Evolutionary conservation across 2,113 vertebrate species (phyloP), one percentile per base, ranked within the genome.

Genomic region (Genyomyrus donnyi): DNA sequence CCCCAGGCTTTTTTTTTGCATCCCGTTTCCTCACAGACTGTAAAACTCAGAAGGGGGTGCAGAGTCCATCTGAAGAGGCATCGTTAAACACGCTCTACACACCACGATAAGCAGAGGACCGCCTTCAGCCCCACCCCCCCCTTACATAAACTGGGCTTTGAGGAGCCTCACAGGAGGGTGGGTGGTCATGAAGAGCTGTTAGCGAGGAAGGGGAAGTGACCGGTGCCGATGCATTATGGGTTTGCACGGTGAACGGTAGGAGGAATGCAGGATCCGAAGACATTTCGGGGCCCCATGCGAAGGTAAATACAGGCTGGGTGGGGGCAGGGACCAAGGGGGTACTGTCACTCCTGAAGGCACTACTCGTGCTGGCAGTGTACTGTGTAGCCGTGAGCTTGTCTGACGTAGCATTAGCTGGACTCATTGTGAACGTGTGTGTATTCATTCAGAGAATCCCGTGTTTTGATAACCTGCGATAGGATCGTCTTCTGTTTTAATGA

Each of bases 231-330:
- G 39, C 83, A 48, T 86, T 93, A 91, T 90, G 90, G 91, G 91
- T 91, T 83, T 88, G 70, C 87, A 70, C 88, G 89, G 91, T 85
- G 90, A 92, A 91, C 84, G 91, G 92, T 86, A 88, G 52, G 87
- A 91, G 91, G 92, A 94, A 93, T 92, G 91, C 92, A 87, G 48
- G 48, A 45, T 62, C 70, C 90, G 84, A 92, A 90, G 93, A 89
- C 80, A 90, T 91, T 24, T 85, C 77, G 58, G 85, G 62, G 9
- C 70, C 91, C 90, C 87, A 56, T 53, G 58, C 92, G 53, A 91
- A 90, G 92, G 89, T 91, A 92, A 93, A 94, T 91, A 91, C 91
- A 92, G 24, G 42, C 89, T 3, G 50, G 19, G 85, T 90, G 70
- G 39, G 87, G 74, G 21, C 88, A 7, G 21, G 42, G 35, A 0